Base-by-base conservation (phyloP, 2,797 vertebrate species). In the Morelia viridis region DNA sequence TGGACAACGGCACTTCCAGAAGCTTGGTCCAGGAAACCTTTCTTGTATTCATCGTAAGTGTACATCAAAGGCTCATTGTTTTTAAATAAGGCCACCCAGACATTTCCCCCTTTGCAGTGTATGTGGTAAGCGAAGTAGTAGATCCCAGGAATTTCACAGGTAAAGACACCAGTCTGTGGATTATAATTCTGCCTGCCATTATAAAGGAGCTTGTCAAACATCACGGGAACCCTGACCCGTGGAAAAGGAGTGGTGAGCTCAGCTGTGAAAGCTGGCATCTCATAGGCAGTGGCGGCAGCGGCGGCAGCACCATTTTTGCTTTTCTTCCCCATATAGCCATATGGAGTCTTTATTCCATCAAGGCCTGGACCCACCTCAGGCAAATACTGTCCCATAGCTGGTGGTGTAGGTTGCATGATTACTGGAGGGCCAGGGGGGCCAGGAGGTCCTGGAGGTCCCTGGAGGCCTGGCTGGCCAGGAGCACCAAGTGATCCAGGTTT, bases 51-150 rank as follows among this genome's bases (percentile, higher is more conserved):
- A 0, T 99, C 99, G 0, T 99, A 99, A 0, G 99, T 99, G 97
- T 99, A 99, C 98, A 99, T 99, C 60, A 99, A 96, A 0, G 99
- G 98, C 96, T 99, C 98, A 41, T 98, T 98, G 98, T 99, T 99
- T 97, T 98, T 99, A 97, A 98, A 99, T 93, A 99, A 97, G 0
- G 99, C 99, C 93, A 99, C 98, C 99, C 99, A 99, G 88, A 99
- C 98, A 1, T 98, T 99, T 68, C 98, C 97, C 71, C 99, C 99
- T 97, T 99, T 99, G 97, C 99, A 99, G 97, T 99, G 98, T 93
- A 99, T 96, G 0, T 99, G 99, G 96, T 99, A 99, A 41, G 98
- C 98, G 31, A 99, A 99, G 96, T 99, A 99, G 96, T 99, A 99
- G 96, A 99, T 95, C 4, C 99, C 99, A 0, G 99, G 98, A 93